Evolutionary conservation across 2,888 invertebrate species (phyloP).

Genomic region (Dynastes grantii): DNA sequence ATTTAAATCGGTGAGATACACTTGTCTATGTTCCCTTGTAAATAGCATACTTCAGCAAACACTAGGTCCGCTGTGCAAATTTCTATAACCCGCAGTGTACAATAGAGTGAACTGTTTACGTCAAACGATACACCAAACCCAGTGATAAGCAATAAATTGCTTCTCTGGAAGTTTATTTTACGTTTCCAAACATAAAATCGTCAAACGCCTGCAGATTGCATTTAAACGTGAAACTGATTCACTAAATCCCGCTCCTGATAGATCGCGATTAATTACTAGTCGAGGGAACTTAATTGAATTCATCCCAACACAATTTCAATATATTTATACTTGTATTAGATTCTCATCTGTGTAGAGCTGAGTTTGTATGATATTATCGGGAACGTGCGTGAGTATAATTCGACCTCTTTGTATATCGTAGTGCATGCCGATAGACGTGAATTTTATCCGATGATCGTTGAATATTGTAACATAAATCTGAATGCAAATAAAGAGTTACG

Average conservation of each 20-base stretch:
- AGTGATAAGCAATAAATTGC: not conserved
- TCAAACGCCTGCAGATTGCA: constrained; percentile 12
- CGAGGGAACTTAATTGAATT: constrained; percentile 26
- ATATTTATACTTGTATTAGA: constrained; percentile 18
- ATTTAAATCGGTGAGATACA: too few relatives aligned
- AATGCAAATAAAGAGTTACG: too few relatives aligned
- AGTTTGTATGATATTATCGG: not conserved
- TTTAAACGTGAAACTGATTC: constrained; percentile 3
- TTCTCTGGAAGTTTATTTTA: not conserved
- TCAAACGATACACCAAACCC: too few relatives aligned
- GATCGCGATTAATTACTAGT: constrained; percentile 22
- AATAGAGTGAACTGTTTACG: too few relatives aligned
- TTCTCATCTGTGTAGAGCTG: not conserved
- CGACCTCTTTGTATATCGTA: not conserved
- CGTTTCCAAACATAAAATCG: not conserved
- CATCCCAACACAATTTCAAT: constrained; percentile 4
- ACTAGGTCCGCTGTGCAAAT: too few relatives aligned
- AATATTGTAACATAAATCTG: not conserved
- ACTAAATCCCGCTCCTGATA: constrained; percentile 5
- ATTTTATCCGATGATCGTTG: constrained; percentile 7
- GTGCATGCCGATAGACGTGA: not conserved
- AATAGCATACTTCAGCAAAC: too few relatives aligned
- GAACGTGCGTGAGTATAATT: constrained; percentile 14
- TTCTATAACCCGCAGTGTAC: too few relatives aligned
- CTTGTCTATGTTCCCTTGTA: too few relatives aligned